A percentile compares a stretch with the other conserved stretches of the same genome.
These are phyloP conservation scores for Marmota monax DNA, from an alignment of 2,113 vertebrate genomes.

Conservation along the genomic window DNA sequence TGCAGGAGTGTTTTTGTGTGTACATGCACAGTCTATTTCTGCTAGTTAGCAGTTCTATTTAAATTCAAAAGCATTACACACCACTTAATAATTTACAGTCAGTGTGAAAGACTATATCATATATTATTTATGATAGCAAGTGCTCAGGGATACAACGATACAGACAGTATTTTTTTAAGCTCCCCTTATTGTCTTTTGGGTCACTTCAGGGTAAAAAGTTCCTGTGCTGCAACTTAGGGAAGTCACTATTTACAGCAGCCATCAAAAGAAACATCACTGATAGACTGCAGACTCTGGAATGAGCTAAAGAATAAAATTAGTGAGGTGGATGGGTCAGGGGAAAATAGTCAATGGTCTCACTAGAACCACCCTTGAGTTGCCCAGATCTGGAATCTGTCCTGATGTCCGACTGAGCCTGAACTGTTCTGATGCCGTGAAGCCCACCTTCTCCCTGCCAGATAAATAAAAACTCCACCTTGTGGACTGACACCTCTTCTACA, in stretches of 20 bases:
- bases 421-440: background rate
- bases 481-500: conserved; percentile 76
- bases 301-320: background rate
- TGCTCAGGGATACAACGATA: conserved; percentile 52
- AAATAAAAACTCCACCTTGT: conserved; percentile 56
- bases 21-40: background rate
- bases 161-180: conserved; percentile 49
- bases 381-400: background rate
- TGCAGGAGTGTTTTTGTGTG: background rate
- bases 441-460: background rate
- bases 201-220: conserved; percentile 59
- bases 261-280: conserved; percentile 4
- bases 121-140: conserved; percentile 68
- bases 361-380: background rate
- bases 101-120: background rate
- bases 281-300: background rate
- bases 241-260: background rate
- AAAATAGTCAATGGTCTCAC: background rate
- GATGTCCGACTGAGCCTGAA: background rate
- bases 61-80: conserved; percentile 33
- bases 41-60: conserved; percentile 11
- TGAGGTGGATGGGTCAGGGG: rapidly evolving
- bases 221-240: conserved; percentile 9
- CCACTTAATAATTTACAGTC: conserved; percentile 70
- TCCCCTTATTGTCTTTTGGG: conserved; percentile 4